Evolutionary conservation across 2,888 invertebrate species (phyloP).

Genomic region (Elysia crispata): DNA sequence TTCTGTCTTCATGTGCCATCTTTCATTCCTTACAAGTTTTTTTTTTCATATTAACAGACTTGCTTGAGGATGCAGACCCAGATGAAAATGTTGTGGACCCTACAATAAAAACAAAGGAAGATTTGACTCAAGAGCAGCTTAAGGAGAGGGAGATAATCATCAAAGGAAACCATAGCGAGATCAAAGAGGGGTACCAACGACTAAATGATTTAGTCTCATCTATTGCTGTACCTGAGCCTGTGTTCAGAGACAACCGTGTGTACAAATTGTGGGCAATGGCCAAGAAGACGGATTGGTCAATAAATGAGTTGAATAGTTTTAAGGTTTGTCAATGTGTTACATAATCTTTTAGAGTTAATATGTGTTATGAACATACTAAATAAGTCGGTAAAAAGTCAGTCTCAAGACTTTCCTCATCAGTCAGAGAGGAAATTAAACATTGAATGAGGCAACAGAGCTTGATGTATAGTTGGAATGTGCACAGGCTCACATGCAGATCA

Average conservation of each 20-base stretch:
- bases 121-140: slow-evolving; percentile 46
- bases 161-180: slow-evolving; percentile 54
- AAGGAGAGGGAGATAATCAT: slow-evolving; percentile 54
- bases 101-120: slow-evolving; percentile 34
- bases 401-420: too few relatives aligned
- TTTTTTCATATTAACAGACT: too few relatives aligned
- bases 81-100: slow-evolving; percentile 30
- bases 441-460: too few relatives aligned
- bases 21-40: not conserved
- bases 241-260: slow-evolving; percentile 93
- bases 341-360: too few relatives aligned
- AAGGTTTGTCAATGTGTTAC: slow-evolving; percentile 83
- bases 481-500: too few relatives aligned
- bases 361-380: too few relatives aligned
- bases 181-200: slow-evolving; percentile 79
- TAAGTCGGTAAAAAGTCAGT: too few relatives aligned
- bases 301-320: slow-evolving; percentile 89
- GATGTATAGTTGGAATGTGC: too few relatives aligned
- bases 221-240: slow-evolving; percentile 81
- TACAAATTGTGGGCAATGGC: slow-evolving; percentile 92
- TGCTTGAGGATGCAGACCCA: slow-evolving; percentile 28
- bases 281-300: slow-evolving; percentile 86
- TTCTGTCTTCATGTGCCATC: not conserved
- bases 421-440: too few relatives aligned
- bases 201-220: slow-evolving; percentile 49